Base-by-base conservation (phyloP, 2,888 invertebrate species). In the Nesidiocoris tenuis region DNA sequence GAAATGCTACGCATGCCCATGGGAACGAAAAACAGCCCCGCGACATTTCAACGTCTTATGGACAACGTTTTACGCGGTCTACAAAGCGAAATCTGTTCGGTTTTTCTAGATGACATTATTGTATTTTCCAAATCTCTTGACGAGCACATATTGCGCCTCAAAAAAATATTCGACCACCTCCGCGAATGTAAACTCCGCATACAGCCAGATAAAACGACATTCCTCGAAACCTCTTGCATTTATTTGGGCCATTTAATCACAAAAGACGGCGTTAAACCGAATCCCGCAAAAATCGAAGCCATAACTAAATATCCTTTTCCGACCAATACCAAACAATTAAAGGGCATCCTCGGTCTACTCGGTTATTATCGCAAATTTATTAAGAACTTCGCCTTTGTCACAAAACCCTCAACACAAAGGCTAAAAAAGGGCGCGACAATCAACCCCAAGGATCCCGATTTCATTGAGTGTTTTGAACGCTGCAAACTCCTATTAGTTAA, bases 1-100 rank as follows among this genome's bases (percentile, higher is more conserved):
- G 64, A 64, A 25, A 64, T 18, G 17, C 7, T 56, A 1, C 55
- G 74, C 12, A 63, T 74, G 64, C 64, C 74, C 1, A 55, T 64
- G 22, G 74, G 74, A 22, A 3, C 12, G 39, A 39, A 39, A 39
- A 39, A 39, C 12, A 7, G 5, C 39, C 39, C 39, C 3, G 5
- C 39, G 12, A 39, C 39, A 7, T 39, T 39, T 39, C 39, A 39
- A 39, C 3, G 39, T 3, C 5, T 12, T 12, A 39, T 39, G 39
- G 12, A 39, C 39, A 12, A 3, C 39, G 39, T 39, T 7, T 39
- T 23, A 5, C 2, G 21, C 1, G 63, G 63, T 9, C n/a, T 63
- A 22, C 63, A 63, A 23, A 63, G 23, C 16, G 63, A 63, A 23
- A 63, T 63, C 1, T 39, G 39, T 39, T 39, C 12, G 39, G 12